Base-by-base conservation (phyloP, 1,140 invertebrate genomes). In the Trinorchestia longiramus region DNA sequence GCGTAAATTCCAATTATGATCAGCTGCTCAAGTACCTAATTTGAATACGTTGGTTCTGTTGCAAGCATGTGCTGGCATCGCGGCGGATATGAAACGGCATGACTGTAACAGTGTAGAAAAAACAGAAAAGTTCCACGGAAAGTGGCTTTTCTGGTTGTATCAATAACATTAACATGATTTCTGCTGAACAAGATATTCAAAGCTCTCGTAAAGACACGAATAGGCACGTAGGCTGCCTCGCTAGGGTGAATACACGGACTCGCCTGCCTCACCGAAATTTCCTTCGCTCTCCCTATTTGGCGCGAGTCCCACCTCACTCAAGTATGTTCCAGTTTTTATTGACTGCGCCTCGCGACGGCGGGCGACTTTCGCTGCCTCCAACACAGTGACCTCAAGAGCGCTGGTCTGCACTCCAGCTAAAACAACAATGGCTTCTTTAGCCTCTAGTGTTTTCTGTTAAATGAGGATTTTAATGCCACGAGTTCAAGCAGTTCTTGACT, bases 381-480 rank as follows among this genome's bases (percentile, higher is more conserved):
- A 77, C 62, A 77, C 62, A 77, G 15, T 77, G 62, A 77, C 62
- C 62, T 77, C 62, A 77, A 77, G 15, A 77, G 28, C 15, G 62
- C 62, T 77, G 62, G 62, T 77, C 62, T 77, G 11, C 15, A 36
- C 62, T 11, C 62, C 62, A 36, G 62, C 62, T 77, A 77, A 77
- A 77, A 77, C 62, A 77, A 77, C 62, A 77, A 77, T 77, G 62
- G 62, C 62, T 77, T 77, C 62, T 77, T 77, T 77, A 77, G 62
- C 62, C 62, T 11, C 62, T 77, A 77, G 62, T 77, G 62, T 77
- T 77, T 77, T 36, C 28, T 36, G 1, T 28, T 11, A 23, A 36
- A 77, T 23, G 62, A 77, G 15, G 28, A 77, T 77, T 36, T 77
- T 77, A 77, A 77, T 77, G 62, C 62, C 62, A 77, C 62, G 62